phyloP scores from a whole-genome alignment of 2,113 vertebrate genomes.

The Spilogale gracilis region DNA sequence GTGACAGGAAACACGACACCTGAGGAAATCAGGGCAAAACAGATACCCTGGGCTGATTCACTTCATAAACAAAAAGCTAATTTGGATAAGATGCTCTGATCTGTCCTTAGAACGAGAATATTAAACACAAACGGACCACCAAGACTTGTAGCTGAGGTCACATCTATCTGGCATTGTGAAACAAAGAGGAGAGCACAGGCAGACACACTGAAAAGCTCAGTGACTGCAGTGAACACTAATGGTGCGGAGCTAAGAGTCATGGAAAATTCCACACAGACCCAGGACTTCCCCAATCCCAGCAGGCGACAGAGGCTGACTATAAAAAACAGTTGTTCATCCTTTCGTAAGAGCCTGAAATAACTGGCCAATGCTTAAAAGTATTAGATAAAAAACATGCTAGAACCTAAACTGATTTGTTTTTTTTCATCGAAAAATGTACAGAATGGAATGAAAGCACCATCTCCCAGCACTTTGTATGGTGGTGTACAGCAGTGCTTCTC shows the following conservation, averaged over 20 bases:
- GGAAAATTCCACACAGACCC: constrained; percentile 90
- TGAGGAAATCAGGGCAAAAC: constrained; percentile 54
- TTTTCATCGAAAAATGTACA: neutral
- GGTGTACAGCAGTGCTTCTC: neutral
- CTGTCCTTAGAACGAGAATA: neutral
- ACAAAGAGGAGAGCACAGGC: constrained; percentile 38
- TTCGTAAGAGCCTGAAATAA: constrained; percentile 48
- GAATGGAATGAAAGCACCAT: neutral
- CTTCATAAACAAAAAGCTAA: constrained; percentile 69
- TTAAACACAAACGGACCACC: constrained; percentile 69
- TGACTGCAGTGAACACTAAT: constrained; percentile 82
- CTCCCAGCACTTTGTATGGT: neutral
- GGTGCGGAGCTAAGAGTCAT: constrained; percentile 85
- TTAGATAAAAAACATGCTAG: neutral
- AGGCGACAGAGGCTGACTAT: constrained; percentile 72
- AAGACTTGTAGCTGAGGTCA: constrained; percentile 42
- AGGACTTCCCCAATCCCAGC: constrained; percentile 81
- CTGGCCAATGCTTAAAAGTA: constrained; percentile 28
- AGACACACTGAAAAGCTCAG: constrained; percentile 81
- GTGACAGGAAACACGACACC: constrained; percentile 67
- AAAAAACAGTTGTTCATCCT: constrained; percentile 51
- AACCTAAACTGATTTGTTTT: neutral
- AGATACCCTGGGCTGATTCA: constrained; percentile 55
- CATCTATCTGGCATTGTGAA: neutral
- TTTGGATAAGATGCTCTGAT: constrained; percentile 59